Evolutionary conservation across 2,888 invertebrate genomes (phyloP).

Genomic region (Tethea ocularis): DNA sequence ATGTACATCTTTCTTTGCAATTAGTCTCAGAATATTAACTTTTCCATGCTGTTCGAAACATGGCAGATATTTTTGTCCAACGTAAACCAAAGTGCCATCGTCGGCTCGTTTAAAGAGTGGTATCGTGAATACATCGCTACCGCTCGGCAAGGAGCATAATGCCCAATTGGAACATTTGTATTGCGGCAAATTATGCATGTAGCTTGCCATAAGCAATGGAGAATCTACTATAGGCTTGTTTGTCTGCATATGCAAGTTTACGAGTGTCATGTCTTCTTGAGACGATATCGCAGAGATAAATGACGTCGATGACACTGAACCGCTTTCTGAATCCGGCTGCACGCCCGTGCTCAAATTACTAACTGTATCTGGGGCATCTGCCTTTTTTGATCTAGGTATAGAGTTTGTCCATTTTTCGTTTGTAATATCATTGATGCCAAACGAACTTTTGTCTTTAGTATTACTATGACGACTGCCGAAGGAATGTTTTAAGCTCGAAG

Average conservation of each 20-base stretch:
- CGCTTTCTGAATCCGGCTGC: slow-evolving; percentile 89
- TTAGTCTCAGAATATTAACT: slow-evolving; percentile 67
- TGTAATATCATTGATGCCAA: slow-evolving; percentile 74
- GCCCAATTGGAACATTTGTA: slow-evolving; percentile 90
- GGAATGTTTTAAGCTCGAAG: slow-evolving; percentile 87
- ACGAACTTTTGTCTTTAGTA: slow-evolving; percentile 82
- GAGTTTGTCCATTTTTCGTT: slow-evolving; percentile 74
- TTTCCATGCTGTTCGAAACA: slow-evolving; percentile 68
- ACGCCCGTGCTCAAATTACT: slow-evolving; percentile 71
- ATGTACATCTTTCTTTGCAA: slow-evolving; percentile 74
- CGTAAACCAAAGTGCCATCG: slow-evolving; percentile 89
- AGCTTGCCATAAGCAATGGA: slow-evolving; percentile 96
- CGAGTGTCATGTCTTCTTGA: slow-evolving; percentile 95
- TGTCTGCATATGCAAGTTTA: slow-evolving; percentile 97
- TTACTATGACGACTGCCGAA: slow-evolving; percentile 77
- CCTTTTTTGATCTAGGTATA: slow-evolving; percentile 61
- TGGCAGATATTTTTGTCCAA: slow-evolving; percentile 83
- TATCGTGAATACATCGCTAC: slow-evolving; percentile 90
- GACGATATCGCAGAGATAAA: slow-evolving; percentile 96
- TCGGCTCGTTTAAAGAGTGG: slow-evolving; percentile 91
- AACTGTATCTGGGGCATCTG: slow-evolving; percentile 68
- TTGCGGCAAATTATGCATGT: slow-evolving; percentile 95
- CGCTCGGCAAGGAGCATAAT: slow-evolving; percentile 87
- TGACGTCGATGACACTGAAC: slow-evolving; percentile 92
- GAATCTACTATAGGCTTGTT: slow-evolving; percentile 96